Conservation (phyloP, 2,888 invertebrate genomes). For the Ctenicera cuprea region DNA sequence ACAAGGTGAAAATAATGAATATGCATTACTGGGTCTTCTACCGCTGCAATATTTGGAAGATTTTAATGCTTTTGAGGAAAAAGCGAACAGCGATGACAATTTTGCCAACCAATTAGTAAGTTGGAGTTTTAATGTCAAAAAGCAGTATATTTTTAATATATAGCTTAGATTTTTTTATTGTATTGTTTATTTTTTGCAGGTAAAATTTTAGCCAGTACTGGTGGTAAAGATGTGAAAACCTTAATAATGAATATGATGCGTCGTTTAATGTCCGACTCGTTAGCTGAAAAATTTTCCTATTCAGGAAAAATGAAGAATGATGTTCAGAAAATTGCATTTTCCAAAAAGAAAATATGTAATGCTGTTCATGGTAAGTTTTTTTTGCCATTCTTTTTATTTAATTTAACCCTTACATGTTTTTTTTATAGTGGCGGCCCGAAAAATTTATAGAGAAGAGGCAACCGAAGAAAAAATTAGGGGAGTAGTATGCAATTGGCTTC, state of each 20-base stretch:
- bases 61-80: constrained; percentile 19
- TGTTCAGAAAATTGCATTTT: constrained; percentile 18
- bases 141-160: not conserved
- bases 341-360: constrained; percentile 5
- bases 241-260: constrained; percentile 23
- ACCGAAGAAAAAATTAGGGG: constrained; percentile 4
- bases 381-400: not conserved
- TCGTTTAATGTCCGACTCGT: not conserved
- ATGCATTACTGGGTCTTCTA: constrained; percentile 14
- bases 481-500: constrained; percentile 3
- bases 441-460: constrained; percentile 12
- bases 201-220: constrained; percentile 14
- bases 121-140: not conserved
- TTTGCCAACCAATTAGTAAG: constrained; percentile 24
- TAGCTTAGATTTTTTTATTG: not conserved
- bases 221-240: not conserved
- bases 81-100: not conserved
- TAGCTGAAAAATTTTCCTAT: constrained; percentile 30
- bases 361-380: constrained; percentile 40
- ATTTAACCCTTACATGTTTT: not conserved
- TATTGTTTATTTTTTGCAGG: not conserved
- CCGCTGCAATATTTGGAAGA: constrained; percentile 8
- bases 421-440: constrained; percentile 1
- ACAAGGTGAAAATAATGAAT: constrained; percentile 1
- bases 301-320: constrained; percentile 21